Conservation (phyloP, 92 coral and sea anemone genomes). For the Siderastrea radians region DNA sequence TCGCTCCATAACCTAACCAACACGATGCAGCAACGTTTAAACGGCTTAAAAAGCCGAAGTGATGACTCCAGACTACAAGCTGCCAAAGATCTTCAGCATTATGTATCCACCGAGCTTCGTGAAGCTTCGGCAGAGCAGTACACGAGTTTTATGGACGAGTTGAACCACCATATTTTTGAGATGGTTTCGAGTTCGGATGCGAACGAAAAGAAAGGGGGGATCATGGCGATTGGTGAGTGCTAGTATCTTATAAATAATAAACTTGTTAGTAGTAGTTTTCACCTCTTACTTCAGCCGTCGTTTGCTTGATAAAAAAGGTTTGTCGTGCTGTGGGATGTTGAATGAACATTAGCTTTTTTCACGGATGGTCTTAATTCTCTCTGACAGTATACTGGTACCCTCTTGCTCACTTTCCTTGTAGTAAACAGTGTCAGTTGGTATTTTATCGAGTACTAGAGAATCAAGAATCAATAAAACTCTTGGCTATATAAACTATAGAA, state of each 20-base stretch:
- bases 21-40: slow-evolving; percentile 86
- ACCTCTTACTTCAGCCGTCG: background rate
- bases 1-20: background rate
- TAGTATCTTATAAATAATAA: background rate
- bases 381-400: too few relatives aligned
- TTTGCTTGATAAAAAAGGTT: background rate
- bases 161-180: slow-evolving; percentile 95
- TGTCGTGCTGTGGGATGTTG: too few relatives aligned
- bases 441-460: too few relatives aligned
- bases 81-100: slow-evolving; percentile 92
- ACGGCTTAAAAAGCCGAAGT: slow-evolving; percentile 98
- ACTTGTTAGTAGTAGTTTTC: background rate
- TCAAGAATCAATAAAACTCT: too few relatives aligned
- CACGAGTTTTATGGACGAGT: slow-evolving; percentile 94
- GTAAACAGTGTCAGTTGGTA: too few relatives aligned
- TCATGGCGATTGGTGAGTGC: slow-evolving; percentile 93
- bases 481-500: too few relatives aligned
- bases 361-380: too few relatives aligned
- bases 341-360: too few relatives aligned
- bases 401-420: too few relatives aligned
- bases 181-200: slow-evolving; percentile 99
- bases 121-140: slow-evolving; percentile 97
- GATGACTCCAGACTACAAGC: slow-evolving; percentile 92
- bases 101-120: slow-evolving; percentile 98
- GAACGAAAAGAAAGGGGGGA: slow-evolving; percentile 99